These are phyloP conservation scores for Radopholus similis DNA, from an alignment of 1,140 invertebrate genomes.

Conservation along the genomic window DNA sequence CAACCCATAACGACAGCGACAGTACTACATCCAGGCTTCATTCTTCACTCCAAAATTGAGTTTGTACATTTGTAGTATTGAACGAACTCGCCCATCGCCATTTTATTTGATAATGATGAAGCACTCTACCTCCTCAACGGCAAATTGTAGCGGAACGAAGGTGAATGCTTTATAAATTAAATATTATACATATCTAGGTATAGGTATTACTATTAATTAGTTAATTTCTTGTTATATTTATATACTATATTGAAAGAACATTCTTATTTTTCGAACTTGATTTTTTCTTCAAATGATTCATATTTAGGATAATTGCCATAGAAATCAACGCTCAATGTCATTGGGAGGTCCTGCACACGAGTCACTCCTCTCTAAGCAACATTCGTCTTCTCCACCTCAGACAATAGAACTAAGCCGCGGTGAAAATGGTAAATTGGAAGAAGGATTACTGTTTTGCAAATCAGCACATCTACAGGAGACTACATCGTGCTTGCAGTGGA, in stretches of 20 bases:
- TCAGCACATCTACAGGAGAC: conserved; percentile 37
- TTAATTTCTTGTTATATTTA: not conserved
- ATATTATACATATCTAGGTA: not conserved
- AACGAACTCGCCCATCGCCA: no score
- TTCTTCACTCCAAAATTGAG: no score
- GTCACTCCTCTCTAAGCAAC: conserved; percentile 43
- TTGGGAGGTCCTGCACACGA: conserved; percentile 58
- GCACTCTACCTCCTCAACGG: not conserved
- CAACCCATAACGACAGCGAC: no score
- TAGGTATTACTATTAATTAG: not conserved
- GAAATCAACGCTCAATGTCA: conserved; percentile 56
- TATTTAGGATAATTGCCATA: conserved; percentile 42
- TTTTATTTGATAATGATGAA: conserved; percentile 4
- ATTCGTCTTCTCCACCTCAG: conserved; percentile 42
- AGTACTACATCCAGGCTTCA: no score
- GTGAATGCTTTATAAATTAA: not conserved
- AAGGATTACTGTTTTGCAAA: not conserved
- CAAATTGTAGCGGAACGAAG: not conserved
- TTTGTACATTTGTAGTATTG: no score
- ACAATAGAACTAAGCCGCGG: conserved; percentile 54
- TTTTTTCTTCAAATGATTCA: not conserved
- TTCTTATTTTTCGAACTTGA: not conserved
- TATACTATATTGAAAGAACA: not conserved
- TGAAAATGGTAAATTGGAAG: conserved; percentile 43
- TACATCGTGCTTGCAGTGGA: conserved; percentile 54